phyloP scores from a whole-genome alignment of 2,888 invertebrate species.

The Chrysolina haemoptera region DNA sequence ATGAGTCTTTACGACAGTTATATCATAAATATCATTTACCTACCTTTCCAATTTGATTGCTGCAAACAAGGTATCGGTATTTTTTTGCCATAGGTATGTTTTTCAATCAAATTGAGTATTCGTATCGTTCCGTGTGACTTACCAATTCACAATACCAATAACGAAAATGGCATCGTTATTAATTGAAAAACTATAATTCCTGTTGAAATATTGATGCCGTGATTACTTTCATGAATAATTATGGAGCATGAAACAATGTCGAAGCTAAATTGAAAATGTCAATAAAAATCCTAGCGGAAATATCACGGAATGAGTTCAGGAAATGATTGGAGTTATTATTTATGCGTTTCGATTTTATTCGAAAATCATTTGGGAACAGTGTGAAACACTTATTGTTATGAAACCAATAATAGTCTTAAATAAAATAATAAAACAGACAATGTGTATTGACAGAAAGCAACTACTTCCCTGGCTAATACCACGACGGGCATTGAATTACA shows the following conservation, averaged over 20 bases:
- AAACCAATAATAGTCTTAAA: too few species aligned
- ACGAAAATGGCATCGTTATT: slow-evolving; percentile 28
- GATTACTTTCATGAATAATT: slow-evolving; percentile 41
- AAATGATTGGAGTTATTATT: slow-evolving; percentile 21
- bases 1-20: too few species aligned
- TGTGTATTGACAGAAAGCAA: too few species aligned
- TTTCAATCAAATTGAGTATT: background rate
- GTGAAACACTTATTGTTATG: slow-evolving; percentile 15
- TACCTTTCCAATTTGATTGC: too few species aligned
- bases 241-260: slow-evolving; percentile 24
- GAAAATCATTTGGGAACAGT: background rate
- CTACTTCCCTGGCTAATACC: too few species aligned
- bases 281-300: slow-evolving; percentile 20
- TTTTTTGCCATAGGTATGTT: background rate
- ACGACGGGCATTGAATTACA: too few species aligned
- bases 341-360: slow-evolving; percentile 12
- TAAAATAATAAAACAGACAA: too few species aligned
- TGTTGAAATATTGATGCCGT: slow-evolving; percentile 35
- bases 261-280: slow-evolving; percentile 29
- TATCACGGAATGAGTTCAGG: slow-evolving; percentile 5
- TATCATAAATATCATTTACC: too few species aligned
- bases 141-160: slow-evolving; percentile 26
- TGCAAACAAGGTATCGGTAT: background rate
- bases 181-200: slow-evolving; percentile 36
- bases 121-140: background rate